phyloP scores from a whole-genome alignment of 2,797 vertebrate genomes.

The Phoxinus dragarum region DNA sequence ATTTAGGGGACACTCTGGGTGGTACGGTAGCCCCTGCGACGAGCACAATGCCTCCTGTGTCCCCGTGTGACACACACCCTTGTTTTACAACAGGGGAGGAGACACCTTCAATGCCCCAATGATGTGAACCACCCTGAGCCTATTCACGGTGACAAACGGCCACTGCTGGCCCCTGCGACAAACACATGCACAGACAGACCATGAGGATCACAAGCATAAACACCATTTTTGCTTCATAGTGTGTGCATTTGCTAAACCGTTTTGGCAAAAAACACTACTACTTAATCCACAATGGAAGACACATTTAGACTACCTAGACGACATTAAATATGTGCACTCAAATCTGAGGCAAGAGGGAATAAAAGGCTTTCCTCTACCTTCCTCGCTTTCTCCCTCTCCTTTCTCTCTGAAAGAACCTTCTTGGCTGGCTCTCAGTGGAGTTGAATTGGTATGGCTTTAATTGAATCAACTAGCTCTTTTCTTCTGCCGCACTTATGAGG shows the following conservation, averaged over 20 bases:
- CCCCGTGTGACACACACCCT: constrained; percentile 81
- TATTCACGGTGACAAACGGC: constrained; percentile 91
- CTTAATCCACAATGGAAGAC: neutral
- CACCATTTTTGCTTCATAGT: neutral
- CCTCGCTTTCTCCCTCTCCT: constrained; percentile 52
- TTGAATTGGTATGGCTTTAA: constrained; percentile 78
- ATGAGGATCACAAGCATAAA: constrained; percentile 11
- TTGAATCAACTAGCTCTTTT: constrained; percentile 72
- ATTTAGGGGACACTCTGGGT: constrained; percentile 92
- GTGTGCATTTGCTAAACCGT: constrained; percentile 16
- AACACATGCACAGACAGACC: constrained; percentile 41
- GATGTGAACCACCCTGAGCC: constrained; percentile 92
- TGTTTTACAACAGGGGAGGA: constrained; percentile 99
- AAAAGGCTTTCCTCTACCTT: constrained; percentile 42
- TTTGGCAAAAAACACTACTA: neutral
- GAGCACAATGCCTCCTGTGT: constrained; percentile 92
- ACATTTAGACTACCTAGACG: constrained; percentile 12
- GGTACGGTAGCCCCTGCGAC: constrained; percentile 85
- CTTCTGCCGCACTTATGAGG: constrained; percentile 68
- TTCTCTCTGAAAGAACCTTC: constrained; percentile 62
- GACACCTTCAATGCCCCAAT: constrained; percentile 87
- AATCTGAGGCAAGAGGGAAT: constrained; percentile 23
- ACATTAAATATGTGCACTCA: constrained; percentile 8
- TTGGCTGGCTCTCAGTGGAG: constrained; percentile 66
- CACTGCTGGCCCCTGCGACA: constrained; percentile 79